A percentile compares a stretch with the other conserved stretches of the same genome.
These are phyloP conservation scores for Stomatorhinus walkeri DNA, from an alignment of 2,797 vertebrate species.

Conservation along the genomic window DNA sequence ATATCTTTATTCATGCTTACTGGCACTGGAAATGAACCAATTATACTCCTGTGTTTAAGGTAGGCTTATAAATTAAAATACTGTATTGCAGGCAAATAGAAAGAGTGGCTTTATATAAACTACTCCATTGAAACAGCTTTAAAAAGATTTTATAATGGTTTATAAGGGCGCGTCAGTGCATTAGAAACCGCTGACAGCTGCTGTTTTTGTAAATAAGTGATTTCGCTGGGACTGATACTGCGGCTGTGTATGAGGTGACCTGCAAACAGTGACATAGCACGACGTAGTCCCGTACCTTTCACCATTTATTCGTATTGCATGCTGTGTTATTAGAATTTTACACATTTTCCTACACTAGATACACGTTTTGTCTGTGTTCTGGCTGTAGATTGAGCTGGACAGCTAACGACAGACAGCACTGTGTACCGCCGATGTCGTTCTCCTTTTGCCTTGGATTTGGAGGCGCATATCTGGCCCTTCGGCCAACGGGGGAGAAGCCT, in stretches of 20 bases:
- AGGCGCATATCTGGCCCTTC: neutral
- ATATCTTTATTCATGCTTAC: neutral
- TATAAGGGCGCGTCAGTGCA: neutral
- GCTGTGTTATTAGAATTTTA: neutral
- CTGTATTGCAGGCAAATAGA: neutral
- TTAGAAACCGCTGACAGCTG: neutral
- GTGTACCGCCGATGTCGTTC: slow-evolving; percentile 5
- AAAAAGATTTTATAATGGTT: neutral
- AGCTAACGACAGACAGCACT: neutral
- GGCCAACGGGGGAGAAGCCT: neutral
- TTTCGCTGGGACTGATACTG: neutral
- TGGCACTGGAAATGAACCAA: neutral
- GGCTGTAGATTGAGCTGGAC: neutral
- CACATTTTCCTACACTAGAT: neutral
- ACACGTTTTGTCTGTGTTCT: neutral
- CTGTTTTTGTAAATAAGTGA: neutral
- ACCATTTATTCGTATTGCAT: neutral
- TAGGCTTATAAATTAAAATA: neutral
- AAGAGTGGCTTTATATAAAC: neutral
- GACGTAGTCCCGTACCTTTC: neutral
- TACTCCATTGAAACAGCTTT: neutral
- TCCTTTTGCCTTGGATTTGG: neutral
- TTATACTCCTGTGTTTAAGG: neutral
- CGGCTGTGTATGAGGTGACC: neutral
- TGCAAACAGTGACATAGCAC: neutral